These are phyloP conservation scores for Neodiprion lecontei DNA, from an alignment of 1,140 invertebrate genomes.

Conservation along the genomic window DNA sequence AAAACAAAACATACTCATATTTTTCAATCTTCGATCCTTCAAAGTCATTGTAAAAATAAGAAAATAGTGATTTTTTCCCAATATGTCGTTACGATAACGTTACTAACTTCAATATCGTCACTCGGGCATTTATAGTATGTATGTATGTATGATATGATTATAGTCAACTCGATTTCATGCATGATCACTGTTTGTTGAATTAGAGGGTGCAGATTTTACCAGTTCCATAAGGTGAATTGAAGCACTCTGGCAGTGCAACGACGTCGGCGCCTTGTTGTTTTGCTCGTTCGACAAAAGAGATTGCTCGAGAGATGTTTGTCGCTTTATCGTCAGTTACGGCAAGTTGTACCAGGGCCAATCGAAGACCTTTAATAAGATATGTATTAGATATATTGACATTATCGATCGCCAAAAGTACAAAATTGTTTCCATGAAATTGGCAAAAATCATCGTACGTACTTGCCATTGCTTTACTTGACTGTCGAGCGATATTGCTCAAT, in stretches of 20 bases:
- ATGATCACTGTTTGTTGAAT: too few relatives aligned
- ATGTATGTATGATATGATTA: too few relatives aligned
- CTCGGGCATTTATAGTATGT: too few relatives aligned
- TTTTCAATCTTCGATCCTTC: too few relatives aligned
- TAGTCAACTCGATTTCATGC: too few relatives aligned
- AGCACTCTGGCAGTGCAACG: constrained; percentile 89
- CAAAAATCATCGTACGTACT: constrained; percentile 34
- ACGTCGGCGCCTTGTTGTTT: constrained; percentile 78
- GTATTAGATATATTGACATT: background rate
- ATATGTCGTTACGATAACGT: too few relatives aligned
- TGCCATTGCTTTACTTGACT: constrained; percentile 39
- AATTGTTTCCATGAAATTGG: background rate
- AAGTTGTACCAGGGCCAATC: constrained; percentile 82
- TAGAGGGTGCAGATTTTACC: constrained; percentile 60
- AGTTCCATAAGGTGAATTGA: constrained; percentile 93
- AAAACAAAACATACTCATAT: too few relatives aligned
- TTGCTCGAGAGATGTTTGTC: constrained; percentile 77
- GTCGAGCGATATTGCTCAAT: constrained; percentile 22
- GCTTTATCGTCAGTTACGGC: constrained; percentile 76
- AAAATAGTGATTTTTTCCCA: too few relatives aligned
- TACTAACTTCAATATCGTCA: too few relatives aligned
- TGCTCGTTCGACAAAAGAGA: constrained; percentile 76
- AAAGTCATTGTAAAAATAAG: too few relatives aligned
- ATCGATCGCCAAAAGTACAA: background rate
- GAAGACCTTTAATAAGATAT: constrained; percentile 48